phyloP scores from a whole-genome alignment of 2,888 invertebrate species.

The Drosophila falleni region DNA sequence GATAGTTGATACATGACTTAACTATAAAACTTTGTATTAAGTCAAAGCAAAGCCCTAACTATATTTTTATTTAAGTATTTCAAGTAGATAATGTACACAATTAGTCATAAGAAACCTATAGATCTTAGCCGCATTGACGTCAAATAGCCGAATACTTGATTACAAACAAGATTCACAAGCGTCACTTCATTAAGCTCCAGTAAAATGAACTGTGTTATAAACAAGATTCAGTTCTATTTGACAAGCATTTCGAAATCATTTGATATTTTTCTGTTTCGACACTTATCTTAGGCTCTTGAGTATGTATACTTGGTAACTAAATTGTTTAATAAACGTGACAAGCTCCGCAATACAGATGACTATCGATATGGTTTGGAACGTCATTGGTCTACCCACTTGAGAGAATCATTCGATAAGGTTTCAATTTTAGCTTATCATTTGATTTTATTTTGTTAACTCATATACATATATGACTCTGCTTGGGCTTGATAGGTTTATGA shows the following conservation, averaged over 20 bases:
- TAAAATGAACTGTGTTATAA: constrained; percentile 39
- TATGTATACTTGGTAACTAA: constrained; percentile 35
- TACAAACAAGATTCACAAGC: constrained; percentile 5
- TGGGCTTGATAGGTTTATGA: constrained; percentile 49
- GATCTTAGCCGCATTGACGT: constrained; percentile 54
- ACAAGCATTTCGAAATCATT: background rate
- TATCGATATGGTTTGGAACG: constrained; percentile 34
- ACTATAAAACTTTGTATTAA: constrained; percentile 2
- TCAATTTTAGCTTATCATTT: constrained; percentile 36
- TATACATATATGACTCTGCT: constrained; percentile 10
- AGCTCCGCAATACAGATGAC: constrained; percentile 28
- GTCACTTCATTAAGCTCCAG: constrained; percentile 14
- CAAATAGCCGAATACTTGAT: constrained; percentile 19
- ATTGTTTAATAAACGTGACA: constrained; percentile 59
- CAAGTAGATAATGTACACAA: background rate
- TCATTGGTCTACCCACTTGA: constrained; percentile 42
- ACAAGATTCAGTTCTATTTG: constrained; percentile 39
- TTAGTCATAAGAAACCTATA: background rate
- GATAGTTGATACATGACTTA: background rate
- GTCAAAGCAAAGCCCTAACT: background rate
- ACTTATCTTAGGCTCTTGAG: constrained; percentile 54
- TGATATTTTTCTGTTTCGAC: constrained; percentile 23
- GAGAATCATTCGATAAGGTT: constrained; percentile 35
- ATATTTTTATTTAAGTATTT: background rate
- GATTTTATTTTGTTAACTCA: constrained; percentile 13